Evolutionary conservation across 2,888 invertebrate species (phyloP), one percentile per base, ranked within the genome.

Genomic region (Dexiosoma caninum): DNA sequence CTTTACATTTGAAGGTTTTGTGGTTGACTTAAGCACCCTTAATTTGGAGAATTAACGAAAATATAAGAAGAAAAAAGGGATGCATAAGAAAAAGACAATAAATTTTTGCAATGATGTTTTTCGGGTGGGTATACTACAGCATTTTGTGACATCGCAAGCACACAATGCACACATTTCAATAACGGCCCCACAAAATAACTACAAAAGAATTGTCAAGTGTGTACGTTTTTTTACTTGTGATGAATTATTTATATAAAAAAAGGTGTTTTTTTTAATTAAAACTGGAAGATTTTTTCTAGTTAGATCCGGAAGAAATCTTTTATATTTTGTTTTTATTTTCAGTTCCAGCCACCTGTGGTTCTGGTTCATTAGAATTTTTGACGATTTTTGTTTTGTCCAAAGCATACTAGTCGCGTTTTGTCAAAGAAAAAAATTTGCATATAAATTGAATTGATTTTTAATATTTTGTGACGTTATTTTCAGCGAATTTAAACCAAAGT

Each of bases 401-500:
- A n/a, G 0, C 4, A 2, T n/a, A 5, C 9, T 21, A 21, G 30
- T 32, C 51, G 12, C n/a, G 19, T 16, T n/a, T 14, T 10, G 1
- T 10, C 12, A 16, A 5, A 37, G 8, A 16, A 3, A 71, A 27
- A 40, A 59, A 71, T 71, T 71, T 62, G 46, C 71, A 71, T 71
- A 60, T 71, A 71, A 71, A 71, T 71, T 71, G 51, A 71, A 60
- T 62, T 62, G 42, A 32, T 60, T 57, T 60, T 14, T 42, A 32
- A 32, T 32, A 51, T 62, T 21, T 62, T 49, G 14, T 51, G 23
- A n/a, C 1, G 12, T 27, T 51, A 7, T n/a, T 6, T 55, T 55
- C 23, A 7, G 10, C 10, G 14, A 32, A 21, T 21, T 53, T 51
- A 8, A 10, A 10, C 10, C 21, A n/a, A 53, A 40, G n/a, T 30